phyloP scores from a whole-genome alignment of 2,797 vertebrate species.

The Parauchenoglanis punctatus region DNA sequence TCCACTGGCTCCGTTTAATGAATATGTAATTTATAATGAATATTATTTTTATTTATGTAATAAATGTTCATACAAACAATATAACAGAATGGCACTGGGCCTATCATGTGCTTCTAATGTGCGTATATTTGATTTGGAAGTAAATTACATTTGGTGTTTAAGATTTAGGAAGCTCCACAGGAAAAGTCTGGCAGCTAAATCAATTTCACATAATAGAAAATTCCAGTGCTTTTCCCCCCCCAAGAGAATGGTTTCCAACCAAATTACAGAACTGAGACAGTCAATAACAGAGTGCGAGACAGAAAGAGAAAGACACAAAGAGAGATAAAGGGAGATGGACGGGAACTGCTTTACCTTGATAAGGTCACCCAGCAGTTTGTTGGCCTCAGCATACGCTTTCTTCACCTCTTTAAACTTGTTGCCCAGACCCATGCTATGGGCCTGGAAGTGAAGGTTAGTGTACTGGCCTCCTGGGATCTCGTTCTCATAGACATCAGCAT shows the following conservation, averaged over 20 bases:
- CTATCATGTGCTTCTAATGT: constrained; percentile 18
- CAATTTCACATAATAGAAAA: constrained; percentile 40
- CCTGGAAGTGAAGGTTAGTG: constrained; percentile 95
- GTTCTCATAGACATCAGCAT: constrained; percentile 94
- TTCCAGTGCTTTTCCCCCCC: constrained; percentile 12
- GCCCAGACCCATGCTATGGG: constrained; percentile 96
- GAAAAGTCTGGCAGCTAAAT: constrained; percentile 35
- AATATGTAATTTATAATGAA: constrained; percentile 24
- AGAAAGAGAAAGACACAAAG: constrained; percentile 8
- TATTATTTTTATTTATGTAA: constrained; percentile 7
- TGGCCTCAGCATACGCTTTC: constrained; percentile 91
- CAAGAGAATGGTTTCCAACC: constrained; percentile 13
- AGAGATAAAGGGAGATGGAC: neutral
- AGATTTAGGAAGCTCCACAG: constrained; percentile 32
- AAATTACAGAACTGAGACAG: constrained; percentile 24
- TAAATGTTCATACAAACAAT: constrained; percentile 17
- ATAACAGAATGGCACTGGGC: neutral
- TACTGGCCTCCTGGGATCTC: constrained; percentile 98
- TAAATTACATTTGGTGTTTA: constrained; percentile 33
- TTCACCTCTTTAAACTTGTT: constrained; percentile 97
- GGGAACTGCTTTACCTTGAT: constrained; percentile 82
- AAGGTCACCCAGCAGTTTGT: constrained; percentile 93
- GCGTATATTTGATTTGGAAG: constrained; percentile 23
- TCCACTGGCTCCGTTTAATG: constrained; percentile 20
- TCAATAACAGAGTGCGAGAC: constrained; percentile 18